Base-by-base conservation (phyloP, 1,140 invertebrate genomes). In the Anoplophora glabripennis region DNA sequence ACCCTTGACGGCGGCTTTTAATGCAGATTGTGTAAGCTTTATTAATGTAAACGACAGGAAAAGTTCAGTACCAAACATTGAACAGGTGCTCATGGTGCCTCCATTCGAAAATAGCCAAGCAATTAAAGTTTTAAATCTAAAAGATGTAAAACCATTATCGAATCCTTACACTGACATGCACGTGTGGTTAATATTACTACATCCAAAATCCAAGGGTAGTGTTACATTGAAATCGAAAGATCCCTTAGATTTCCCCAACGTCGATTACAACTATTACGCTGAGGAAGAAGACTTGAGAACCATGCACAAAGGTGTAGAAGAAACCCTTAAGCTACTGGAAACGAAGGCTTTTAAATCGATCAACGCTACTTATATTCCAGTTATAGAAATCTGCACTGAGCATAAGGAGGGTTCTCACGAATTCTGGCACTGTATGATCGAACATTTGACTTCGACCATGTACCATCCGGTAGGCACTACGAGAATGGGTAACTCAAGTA, bases 191-290 rank as follows among this genome's bases (percentile, higher is more conserved):
- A 75, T 86, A 45, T 68, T 88, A 55, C 75, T 91, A 75, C 76
- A 86, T 41, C 90, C 92, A 1, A 86, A 88, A 75, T 89, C 87
- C 33, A 80, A 78, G 49, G 92, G 91, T 2, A 80, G 77, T 58
- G 80, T 94, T 34, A 81, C 80, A 69, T 74, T 93, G 1, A 76
- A 79, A 56, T 83, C 79, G 53, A 84, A 73, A 38, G 83, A 92
- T 76, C 89, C 90, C 1, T 81, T 82, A 41, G 80, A 84, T 14
- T 85, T 88, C 66, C 93, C 93, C 0, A 72, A 84, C 11, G 85
- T 96, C 14, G 81, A 91, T 67, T 85, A 90, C 0, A 89, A 90
- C 57, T 93, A 90, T 66, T 84, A 88, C 68, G 73, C 40, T 7
- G 34, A 57, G 33, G 51, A 80, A 1, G 81, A 86, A 28, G 89